Conservation (phyloP, 2,797 vertebrate genomes). For the Phoeniculus purpureus region DNA sequence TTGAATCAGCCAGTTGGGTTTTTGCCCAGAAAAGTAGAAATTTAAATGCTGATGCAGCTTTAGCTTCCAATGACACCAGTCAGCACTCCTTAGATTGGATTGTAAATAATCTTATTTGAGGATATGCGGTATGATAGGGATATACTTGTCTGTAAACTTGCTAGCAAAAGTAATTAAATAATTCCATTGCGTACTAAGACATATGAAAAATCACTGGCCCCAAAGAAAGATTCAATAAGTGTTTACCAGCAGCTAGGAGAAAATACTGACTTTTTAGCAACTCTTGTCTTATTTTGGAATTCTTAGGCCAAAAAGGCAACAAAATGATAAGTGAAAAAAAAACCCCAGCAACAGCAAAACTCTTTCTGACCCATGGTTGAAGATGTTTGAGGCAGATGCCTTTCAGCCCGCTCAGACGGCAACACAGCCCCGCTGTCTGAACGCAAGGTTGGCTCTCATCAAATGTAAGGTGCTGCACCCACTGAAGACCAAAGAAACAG, state of each 20-base stretch:
- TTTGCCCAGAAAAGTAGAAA: slow-evolving; percentile 84
- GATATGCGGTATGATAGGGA: slow-evolving; percentile 71
- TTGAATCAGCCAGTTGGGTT: slow-evolving; percentile 84
- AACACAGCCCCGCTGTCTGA: background rate
- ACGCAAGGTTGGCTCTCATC: background rate
- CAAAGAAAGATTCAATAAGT: slow-evolving; percentile 62
- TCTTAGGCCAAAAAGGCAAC: slow-evolving; percentile 39
- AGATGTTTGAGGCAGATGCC: slow-evolving; percentile 27
- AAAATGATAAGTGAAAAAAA: slow-evolving; percentile 12
- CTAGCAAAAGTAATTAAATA: slow-evolving; percentile 84
- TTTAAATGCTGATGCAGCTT: slow-evolving; percentile 84
- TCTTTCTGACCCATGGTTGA: slow-evolving; percentile 34
- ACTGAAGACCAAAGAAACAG: background rate
- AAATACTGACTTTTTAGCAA: slow-evolving; percentile 58
- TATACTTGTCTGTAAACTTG: slow-evolving; percentile 78
- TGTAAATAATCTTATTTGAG: slow-evolving; percentile 84
- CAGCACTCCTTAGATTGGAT: slow-evolving; percentile 85
- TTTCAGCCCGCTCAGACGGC: background rate
- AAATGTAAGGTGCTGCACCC: background rate
- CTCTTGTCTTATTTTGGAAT: slow-evolving; percentile 27
- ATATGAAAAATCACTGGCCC: slow-evolving; percentile 65
- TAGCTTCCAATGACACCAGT: slow-evolving; percentile 80
- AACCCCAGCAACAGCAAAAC: background rate
- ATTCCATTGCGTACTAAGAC: slow-evolving; percentile 77
- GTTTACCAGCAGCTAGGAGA: slow-evolving; percentile 58